These are phyloP conservation scores for Drosophila pectinifera DNA, from an alignment of 1,140 invertebrate genomes.

Conservation along the genomic window DNA sequence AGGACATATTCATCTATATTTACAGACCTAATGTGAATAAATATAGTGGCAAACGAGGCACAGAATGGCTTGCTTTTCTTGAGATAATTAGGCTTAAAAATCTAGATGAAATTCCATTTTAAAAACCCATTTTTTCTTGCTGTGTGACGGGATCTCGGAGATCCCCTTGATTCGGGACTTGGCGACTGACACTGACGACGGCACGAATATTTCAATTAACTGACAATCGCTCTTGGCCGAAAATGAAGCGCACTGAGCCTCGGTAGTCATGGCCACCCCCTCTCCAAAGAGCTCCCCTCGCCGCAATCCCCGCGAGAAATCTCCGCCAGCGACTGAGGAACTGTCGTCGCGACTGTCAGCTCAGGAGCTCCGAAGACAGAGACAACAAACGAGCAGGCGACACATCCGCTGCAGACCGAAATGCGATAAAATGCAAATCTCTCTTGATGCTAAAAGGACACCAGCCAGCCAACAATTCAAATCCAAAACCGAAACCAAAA, in stretches of 20 bases:
- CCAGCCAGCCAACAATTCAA: conserved; percentile 53
- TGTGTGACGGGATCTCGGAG: conserved; percentile 19
- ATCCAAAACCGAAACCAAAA: conserved; percentile 15
- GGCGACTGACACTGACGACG: conserved; percentile 54
- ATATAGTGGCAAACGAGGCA: too few species aligned
- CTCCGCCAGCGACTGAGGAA: conserved; percentile 20
- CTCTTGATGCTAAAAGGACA: conserved; percentile 82
- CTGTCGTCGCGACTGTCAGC: conserved; percentile 28
- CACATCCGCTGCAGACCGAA: conserved; percentile 64
- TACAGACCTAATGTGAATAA: too few species aligned
- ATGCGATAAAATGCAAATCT: conserved; percentile 84
- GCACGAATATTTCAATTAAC: conserved; percentile 82
- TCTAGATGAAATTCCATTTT: too few species aligned
- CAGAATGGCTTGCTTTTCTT: not conserved
- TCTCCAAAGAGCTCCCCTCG: not conserved
- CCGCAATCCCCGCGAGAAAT: conserved; percentile 12
- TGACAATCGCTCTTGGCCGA: conserved; percentile 64
- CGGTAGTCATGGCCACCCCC: not conserved
- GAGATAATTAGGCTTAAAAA: too few species aligned
- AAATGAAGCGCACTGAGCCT: conserved; percentile 63
- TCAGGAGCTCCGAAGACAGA: conserved; percentile 60
- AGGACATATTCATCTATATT: too few species aligned
- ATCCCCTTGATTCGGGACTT: conserved; percentile 9
- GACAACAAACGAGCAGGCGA: conserved; percentile 46
- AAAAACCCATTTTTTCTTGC: conserved; percentile 37